Percentiles rank a stretch among this genome's conserved stretches.
Conservation (phyloP, 2,888 invertebrate genomes). For the Rapana venosa region DNA sequence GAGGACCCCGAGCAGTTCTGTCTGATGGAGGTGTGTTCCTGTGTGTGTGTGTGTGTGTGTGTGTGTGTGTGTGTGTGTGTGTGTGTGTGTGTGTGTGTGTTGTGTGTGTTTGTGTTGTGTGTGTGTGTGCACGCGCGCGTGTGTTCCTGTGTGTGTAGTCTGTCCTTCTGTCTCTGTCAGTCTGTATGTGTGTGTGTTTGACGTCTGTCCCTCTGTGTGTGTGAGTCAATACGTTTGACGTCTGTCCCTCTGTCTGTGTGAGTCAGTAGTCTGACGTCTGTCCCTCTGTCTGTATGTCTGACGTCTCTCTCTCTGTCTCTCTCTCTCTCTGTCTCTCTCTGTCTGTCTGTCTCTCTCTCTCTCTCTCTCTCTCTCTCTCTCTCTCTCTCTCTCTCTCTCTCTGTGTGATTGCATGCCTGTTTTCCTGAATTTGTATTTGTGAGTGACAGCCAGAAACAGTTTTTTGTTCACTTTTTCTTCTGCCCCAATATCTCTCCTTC, state of each 20-base stretch:
- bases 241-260: background rate
- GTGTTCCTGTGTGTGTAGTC: too few relatives aligned
- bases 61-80: background rate
- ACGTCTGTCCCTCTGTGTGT: background rate
- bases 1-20: slow-evolving; percentile 93
- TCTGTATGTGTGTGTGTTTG: too few relatives aligned
- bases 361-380: background rate
- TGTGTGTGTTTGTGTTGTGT: too few relatives aligned
- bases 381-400: background rate
- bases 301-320: background rate
- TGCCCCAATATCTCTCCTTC: too few relatives aligned
- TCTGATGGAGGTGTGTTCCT: slow-evolving; percentile 89
- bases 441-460: too few relatives aligned
- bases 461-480: too few relatives aligned
- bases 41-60: slow-evolving; percentile 6
- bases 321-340: background rate
- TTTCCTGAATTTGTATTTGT: too few relatives aligned
- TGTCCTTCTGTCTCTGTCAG: too few relatives aligned
- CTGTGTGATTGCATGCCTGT: too few relatives aligned
- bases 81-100: slow-evolving; percentile 4
- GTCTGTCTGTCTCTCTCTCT: background rate
- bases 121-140: too few relatives aligned
- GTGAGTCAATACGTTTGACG: background rate
- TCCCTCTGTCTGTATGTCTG: background rate
- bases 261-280: background rate